Evolutionary conservation across 2,113 vertebrate genomes (phyloP), one percentile per base, ranked within the genome.

Genomic region (Eonycteris spelaea): DNA sequence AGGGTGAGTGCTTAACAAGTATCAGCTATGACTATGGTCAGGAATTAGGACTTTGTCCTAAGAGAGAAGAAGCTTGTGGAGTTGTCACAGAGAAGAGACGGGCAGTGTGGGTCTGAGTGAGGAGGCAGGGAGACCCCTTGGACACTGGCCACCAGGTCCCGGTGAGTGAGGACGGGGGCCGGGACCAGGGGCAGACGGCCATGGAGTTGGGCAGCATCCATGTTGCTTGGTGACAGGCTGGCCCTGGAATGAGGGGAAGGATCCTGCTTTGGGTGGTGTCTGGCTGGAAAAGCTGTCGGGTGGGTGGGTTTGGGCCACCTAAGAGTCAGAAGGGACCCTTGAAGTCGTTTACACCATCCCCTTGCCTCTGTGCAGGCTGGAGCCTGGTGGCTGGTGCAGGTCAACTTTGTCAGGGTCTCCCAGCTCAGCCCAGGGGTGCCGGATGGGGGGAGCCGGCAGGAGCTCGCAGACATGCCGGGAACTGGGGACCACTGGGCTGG

Each of bases 301-400:
- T 19, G 63, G 28, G 10, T n/a, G 55, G 61, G 33, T 45, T 22
- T 28, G 51, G 86, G 13, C 70, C 79, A 61, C 19, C 16, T 4
- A 15, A 28, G 74, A 12, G 38, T 57, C 15, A 28, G 35, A 33
- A 59, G 53, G 63, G 38, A 35, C 33, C 1, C 8, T 30, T 0
- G 8, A 38, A 21, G 28, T 33, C 35, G 1, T 71, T 53, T 18
- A 21, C 6, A 8, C 2, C 43, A 4, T 30, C 45, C 22, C 13
- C 51, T 14, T 33, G 71, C 1, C 79, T 26, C 38, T 1, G 22
- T 2, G 48, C 18, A 3, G n/a, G 33, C 35, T 7, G 14, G 9
- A 16, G 55, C 22, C 48, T 0, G 0, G 35, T 2, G 33, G 67
- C 6, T 0, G 1, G 28, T 0, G 4, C 70, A 5, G 14, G 30